Evolutionary conservation across 2,888 invertebrate genomes (phyloP), one percentile per base, ranked within the genome.

Genomic region (Agonopterix arenella): DNA sequence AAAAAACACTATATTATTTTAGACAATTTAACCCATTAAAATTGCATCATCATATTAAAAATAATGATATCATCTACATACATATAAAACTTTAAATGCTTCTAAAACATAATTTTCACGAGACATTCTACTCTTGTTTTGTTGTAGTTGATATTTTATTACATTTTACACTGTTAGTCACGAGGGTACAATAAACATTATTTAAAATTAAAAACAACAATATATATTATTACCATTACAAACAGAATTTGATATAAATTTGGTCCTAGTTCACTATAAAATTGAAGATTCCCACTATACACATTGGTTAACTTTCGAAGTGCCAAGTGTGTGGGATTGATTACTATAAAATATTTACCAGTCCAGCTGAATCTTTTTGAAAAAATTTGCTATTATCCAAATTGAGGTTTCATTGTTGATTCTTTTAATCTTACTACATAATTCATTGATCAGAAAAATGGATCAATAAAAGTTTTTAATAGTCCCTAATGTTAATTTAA

Each of bases 71-170:
- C 68, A 73, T 80, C 83, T 85, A 84, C 78, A 80, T 80, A 46
- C 61, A 77, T 78, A 78, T 75, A 76, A 77, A 76, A 76, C 75
- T 73, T 86, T 86, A 88, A 88, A 88, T 86, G 85, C 88, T 83
- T 80, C 84, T 84, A 85, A 75, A 84, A 81, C 80, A 80, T 82
- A 81, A 80, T 80, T 82, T 79, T 83, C 80, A 82, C 76, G 69
- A 80, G 73, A 84, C 75, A 59, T 66, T 69, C 78, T 80, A 84
- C 73, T 70, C 57, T 66, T 75, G 71, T 68, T 70, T 44, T 51
- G 18, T 38, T 46, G 40, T 18, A 18, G 18, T 73, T 68, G 65
- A 70, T 66, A 70, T 76, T 66, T 5, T 5, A 28, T 28, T 73
- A 73, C 66, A 75, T 68, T 66, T 69, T 75, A 70, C 65, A 76